Percentiles rank a stretch among this genome's conserved stretches.
Conservation (phyloP, 2,797 vertebrate genomes). For the Acanthiza pusilla region DNA sequence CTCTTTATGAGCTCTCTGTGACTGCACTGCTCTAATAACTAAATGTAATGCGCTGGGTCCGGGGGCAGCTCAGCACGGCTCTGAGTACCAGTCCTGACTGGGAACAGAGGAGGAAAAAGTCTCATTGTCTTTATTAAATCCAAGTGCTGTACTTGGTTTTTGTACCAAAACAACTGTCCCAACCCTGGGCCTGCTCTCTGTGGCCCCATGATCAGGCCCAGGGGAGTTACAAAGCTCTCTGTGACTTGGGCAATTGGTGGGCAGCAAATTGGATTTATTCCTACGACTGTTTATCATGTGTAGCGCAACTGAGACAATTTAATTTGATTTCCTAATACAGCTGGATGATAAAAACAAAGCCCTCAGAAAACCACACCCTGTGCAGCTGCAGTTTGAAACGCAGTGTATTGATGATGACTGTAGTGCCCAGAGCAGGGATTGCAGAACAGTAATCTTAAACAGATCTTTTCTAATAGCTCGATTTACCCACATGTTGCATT, state of each 20-base stretch:
- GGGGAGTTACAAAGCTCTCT: not conserved
- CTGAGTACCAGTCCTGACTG: fast-evolving
- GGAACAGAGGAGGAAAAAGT: not conserved
- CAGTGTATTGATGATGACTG: not conserved
- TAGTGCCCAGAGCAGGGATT: not conserved
- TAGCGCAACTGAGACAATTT: not conserved
- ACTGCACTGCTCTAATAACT: not conserved
- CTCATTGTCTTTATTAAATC: not conserved
- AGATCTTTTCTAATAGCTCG: not conserved
- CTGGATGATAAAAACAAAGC: not conserved
- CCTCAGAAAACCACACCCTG: not conserved
- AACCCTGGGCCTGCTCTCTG: not conserved
- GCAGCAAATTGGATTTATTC: not conserved
- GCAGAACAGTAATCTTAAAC: not conserved
- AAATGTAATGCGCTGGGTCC: not conserved
- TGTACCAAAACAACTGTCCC: not conserved
- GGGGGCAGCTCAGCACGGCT: not conserved
- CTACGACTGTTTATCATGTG: not conserved
- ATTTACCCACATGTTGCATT: fast-evolving
- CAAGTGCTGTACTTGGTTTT: not conserved
- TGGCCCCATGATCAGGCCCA: not conserved
- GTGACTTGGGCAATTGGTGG: not conserved
- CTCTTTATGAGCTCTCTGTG: not conserved
- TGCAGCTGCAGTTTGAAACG: not conserved
- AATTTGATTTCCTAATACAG: not conserved